Conservation (phyloP, 2,888 invertebrate species). For the Aspidiotus destructor region DNA sequence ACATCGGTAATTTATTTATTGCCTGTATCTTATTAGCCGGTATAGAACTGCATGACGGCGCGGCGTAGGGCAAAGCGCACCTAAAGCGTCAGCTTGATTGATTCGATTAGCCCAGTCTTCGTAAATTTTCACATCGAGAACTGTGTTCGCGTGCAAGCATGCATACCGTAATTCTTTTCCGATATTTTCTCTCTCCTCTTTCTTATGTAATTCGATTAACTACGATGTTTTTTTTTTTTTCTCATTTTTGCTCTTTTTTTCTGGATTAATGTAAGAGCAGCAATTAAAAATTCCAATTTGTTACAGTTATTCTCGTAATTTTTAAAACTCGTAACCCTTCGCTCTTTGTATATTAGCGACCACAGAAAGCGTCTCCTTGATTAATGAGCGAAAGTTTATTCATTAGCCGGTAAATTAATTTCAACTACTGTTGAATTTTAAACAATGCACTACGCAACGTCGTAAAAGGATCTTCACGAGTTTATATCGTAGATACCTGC, state of each 20-base stretch:
- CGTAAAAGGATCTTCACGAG: too few species aligned
- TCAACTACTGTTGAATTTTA: constrained; percentile 18
- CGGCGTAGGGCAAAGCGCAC: too few species aligned
- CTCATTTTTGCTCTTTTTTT: too few species aligned
- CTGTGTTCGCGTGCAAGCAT: background rate
- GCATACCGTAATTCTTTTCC: background rate
- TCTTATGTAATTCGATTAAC: too few species aligned
- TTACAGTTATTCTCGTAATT: background rate
- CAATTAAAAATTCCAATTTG: background rate
- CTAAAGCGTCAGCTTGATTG: background rate
- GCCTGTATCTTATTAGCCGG: background rate
- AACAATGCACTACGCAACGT: background rate
- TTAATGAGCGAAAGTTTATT: constrained; percentile 21
- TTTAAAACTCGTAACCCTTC: background rate
- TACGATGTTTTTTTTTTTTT: too few species aligned
- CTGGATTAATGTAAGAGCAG: too few species aligned
- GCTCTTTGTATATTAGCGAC: background rate
- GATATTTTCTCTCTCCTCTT: too few species aligned
- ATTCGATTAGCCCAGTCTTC: background rate
- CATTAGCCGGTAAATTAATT: constrained; percentile 23
- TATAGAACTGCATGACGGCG: background rate
- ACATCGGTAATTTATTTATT: constrained; percentile 7
- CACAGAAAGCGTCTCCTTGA: background rate
- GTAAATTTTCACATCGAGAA: background rate
- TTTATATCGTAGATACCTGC: too few species aligned